These are phyloP conservation scores for Mastomys coucha DNA, from an alignment of 2,113 vertebrate genomes.

Conservation along the genomic window DNA sequence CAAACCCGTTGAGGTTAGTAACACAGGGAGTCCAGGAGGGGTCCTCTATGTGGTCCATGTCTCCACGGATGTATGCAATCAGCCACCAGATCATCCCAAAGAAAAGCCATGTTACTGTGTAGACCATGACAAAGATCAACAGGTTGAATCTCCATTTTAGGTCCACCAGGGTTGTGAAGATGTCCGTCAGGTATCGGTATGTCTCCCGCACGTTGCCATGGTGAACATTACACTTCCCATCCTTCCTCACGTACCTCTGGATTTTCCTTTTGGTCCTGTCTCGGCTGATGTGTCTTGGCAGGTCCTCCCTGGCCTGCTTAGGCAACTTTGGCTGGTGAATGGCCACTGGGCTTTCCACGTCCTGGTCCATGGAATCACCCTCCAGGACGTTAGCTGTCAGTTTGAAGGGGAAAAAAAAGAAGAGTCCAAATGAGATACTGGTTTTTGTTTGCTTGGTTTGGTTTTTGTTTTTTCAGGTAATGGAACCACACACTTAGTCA, in stretches of 20 bases:
- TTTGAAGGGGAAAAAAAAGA: constrained; percentile 66
- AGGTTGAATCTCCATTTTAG: constrained; percentile 99
- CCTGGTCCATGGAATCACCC: constrained; percentile 97
- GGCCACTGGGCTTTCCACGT: constrained; percentile 96
- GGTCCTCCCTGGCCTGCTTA: constrained; percentile 94
- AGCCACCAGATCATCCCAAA: constrained; percentile 99
- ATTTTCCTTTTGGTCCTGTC: constrained; percentile 92
- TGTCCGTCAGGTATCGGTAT: constrained; percentile 97
- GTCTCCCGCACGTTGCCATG: constrained; percentile 98
- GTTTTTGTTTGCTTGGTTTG: not conserved
- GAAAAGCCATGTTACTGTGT: constrained; percentile 99
- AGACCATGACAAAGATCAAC: constrained; percentile 98
- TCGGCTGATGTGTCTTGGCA: constrained; percentile 91
- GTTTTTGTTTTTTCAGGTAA: not conserved
- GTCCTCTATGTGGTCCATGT: constrained; percentile 96
- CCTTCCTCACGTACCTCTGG: constrained; percentile 98
- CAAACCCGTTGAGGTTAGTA: constrained; percentile 98
- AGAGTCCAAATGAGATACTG: constrained; percentile 64
- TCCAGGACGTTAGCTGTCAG: constrained; percentile 91
- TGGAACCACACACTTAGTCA: not conserved
- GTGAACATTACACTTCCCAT: constrained; percentile 99
- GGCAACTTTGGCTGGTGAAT: constrained; percentile 93
- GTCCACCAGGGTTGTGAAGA: constrained; percentile 99
- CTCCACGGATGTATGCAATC: constrained; percentile 97
- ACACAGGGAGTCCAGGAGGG: constrained; percentile 97